phyloP scores from a whole-genome alignment of 2,888 invertebrate species.

The Escarpia spicata region DNA sequence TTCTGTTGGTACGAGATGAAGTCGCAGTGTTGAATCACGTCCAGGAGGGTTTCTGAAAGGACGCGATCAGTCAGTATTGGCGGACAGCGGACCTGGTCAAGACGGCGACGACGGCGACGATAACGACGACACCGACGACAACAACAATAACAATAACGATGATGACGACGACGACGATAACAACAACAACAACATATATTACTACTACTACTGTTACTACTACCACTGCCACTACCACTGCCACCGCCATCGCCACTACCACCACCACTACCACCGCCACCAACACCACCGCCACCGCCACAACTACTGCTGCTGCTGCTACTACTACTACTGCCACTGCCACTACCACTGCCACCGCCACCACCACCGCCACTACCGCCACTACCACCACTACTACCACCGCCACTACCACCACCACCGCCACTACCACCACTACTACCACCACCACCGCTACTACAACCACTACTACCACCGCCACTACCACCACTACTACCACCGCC shows the following conservation, averaged over 20 bases:
- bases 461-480: too few relatives aligned
- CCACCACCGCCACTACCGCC: not conserved
- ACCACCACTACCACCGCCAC: too few relatives aligned
- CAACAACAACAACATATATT: not conserved
- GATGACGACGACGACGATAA: not conserved
- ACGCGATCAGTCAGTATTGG: not conserved
- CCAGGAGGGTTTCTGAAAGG: slow-evolving; percentile 38
- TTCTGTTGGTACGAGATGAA: slow-evolving; percentile 38
- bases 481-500: too few relatives aligned
- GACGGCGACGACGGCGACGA: not conserved
- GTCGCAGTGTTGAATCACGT: slow-evolving; percentile 43
- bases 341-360: not conserved
- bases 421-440: too few relatives aligned
- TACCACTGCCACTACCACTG: not conserved
- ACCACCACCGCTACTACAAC: too few relatives aligned
- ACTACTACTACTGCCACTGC: not conserved
- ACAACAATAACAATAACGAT: not conserved
- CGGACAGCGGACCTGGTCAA: slow-evolving; percentile 33
- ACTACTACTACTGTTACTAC: not conserved
- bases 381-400: not conserved
- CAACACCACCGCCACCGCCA: not conserved
- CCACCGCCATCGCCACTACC: too few relatives aligned
- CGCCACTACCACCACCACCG: not conserved
- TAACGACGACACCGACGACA: not conserved
- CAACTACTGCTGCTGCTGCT: too few relatives aligned